Conservation (phyloP, 2,113 vertebrate genomes). For the Etia nguti region DNA sequence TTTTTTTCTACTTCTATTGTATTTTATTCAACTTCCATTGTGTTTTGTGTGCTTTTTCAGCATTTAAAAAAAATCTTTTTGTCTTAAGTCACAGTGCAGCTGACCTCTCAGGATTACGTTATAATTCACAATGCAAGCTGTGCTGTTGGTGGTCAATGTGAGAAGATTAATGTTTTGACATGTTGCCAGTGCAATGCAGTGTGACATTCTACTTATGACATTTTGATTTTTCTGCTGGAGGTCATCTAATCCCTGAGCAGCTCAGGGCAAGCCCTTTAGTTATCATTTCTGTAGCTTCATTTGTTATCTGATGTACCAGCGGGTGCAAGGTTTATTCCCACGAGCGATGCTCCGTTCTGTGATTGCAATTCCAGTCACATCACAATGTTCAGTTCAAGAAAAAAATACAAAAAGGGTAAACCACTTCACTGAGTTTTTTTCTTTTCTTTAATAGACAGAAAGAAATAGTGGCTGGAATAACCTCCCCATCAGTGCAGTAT, state of each 20-base stretch:
- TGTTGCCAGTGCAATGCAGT: neutral
- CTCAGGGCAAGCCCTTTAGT: neutral
- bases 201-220: neutral
- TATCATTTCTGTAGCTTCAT: neutral
- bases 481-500: neutral
- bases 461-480: neutral
- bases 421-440: neutral
- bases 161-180: neutral
- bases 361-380: neutral
- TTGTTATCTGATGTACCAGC: neutral
- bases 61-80: neutral
- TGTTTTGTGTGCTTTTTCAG: rapidly evolving
- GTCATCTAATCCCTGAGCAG: neutral
- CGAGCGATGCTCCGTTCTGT: neutral
- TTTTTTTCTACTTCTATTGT: neutral
- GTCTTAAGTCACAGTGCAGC: neutral
- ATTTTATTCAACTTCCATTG: neutral
- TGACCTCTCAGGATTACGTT: neutral
- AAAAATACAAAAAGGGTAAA: neutral
- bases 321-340: neutral
- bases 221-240: neutral
- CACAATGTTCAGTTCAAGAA: neutral
- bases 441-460: neutral
- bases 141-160: neutral
- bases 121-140: neutral